Evolutionary conservation across 2,888 invertebrate genomes (phyloP).

Genomic region (Chamaedrilus cognettii): DNA sequence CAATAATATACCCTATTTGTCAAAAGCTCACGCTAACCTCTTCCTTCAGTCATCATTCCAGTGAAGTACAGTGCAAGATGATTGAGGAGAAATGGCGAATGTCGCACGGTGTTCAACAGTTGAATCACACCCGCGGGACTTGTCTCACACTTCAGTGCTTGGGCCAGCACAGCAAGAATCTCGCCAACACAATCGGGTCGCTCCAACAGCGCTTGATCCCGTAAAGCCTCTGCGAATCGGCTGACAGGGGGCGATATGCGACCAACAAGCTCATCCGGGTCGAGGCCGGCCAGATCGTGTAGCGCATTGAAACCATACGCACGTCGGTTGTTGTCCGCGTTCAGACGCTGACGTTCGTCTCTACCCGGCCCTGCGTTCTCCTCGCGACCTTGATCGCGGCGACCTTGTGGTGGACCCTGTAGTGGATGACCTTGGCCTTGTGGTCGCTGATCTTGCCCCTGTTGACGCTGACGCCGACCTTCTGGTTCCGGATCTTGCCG

Average conservation of each 20-base stretch:
- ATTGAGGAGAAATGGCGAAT: slow-evolving; percentile 22
- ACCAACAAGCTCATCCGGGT: neutral
- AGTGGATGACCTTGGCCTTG: no score
- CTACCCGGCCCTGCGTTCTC: neutral
- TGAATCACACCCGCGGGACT: slow-evolving; percentile 25
- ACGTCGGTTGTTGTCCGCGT: neutral
- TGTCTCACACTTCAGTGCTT: slow-evolving; percentile 31
- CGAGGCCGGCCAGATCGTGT: neutral
- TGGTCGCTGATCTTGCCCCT: neutral
- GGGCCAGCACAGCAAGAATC: slow-evolving; percentile 27
- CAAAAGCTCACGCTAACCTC: neutral
- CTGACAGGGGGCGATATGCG: neutral
- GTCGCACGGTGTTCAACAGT: slow-evolving; percentile 26
- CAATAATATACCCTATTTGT: no score
- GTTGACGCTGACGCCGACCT: neutral
- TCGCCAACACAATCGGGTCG: slow-evolving; percentile 18
- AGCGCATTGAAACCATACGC: no score
- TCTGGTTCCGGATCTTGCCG: neutral
- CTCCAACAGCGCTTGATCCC: slow-evolving; percentile 1
- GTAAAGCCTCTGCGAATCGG: slow-evolving; percentile 21
- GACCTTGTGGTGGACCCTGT: no score
- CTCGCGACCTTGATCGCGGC: no score
- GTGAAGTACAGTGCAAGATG: slow-evolving; percentile 18
- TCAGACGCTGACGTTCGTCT: neutral
- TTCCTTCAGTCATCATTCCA: slow-evolving; percentile 6